Percentiles rank a stretch among this genome's conserved stretches.
These are phyloP conservation scores for Cottus gobio DNA, from an alignment of 2,113 vertebrate species.

Conservation along the genomic window DNA sequence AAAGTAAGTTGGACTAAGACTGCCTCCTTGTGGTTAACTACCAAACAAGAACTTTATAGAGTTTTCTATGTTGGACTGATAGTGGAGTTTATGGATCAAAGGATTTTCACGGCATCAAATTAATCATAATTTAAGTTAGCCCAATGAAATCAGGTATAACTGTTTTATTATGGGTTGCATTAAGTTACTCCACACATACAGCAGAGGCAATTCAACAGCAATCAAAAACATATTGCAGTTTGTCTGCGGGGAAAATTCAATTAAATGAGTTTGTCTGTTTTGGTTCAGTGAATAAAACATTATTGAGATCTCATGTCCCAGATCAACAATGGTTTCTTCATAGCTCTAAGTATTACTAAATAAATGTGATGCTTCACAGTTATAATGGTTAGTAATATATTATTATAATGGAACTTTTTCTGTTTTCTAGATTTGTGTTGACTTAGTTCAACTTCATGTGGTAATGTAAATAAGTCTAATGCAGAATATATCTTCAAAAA, in stretches of 20 bases:
- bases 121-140: background rate
- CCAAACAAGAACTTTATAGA: background rate
- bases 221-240: background rate
- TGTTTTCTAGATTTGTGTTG: background rate
- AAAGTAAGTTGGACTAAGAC: conserved; percentile 7
- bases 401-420: background rate
- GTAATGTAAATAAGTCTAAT: background rate
- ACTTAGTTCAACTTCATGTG: background rate
- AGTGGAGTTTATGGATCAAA: background rate
- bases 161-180: background rate
- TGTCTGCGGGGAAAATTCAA: background rate
- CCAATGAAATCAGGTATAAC: background rate
- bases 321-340: background rate
- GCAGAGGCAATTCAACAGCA: background rate
- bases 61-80: background rate
- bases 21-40: conserved; percentile 69
- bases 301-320: background rate
- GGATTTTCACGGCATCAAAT: background rate
- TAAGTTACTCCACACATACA: background rate
- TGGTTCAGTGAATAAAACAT: background rate
- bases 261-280: background rate
- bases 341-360: background rate
- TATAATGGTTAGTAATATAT: background rate
- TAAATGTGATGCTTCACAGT: background rate
- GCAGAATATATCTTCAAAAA: background rate